phyloP scores from a whole-genome alignment of 2,888 invertebrate species.

The Catocala fraxini region DNA sequence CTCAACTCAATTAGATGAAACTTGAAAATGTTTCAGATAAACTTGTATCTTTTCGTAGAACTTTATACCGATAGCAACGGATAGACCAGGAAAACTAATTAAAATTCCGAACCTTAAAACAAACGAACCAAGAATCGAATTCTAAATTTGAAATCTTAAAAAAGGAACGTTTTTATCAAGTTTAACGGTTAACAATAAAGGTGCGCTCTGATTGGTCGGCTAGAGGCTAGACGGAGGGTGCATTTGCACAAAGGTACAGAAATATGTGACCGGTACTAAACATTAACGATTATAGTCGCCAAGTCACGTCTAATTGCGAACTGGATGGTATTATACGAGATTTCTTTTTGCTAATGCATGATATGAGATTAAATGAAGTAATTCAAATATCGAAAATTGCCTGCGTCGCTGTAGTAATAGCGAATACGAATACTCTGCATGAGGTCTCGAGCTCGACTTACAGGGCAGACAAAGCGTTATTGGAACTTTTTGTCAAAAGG shows the following conservation, averaged over 20 bases:
- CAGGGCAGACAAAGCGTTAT: no score
- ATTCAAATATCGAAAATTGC: no score
- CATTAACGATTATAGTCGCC: conserved; percentile 86
- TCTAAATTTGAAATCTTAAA: conserved; percentile 30
- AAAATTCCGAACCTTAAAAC: conserved; percentile 7
- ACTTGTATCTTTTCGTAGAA: background rate
- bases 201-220: conserved; percentile 60
- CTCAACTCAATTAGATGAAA: background rate
- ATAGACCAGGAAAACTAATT: background rate
- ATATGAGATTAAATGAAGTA: no score
- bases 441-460: no score
- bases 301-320: conserved; percentile 86
- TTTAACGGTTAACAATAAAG: conserved; percentile 51
- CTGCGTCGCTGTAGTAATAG: no score
- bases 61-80: background rate
- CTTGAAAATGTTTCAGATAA: background rate
- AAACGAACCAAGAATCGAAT: conserved; percentile 1
- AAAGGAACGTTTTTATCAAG: conserved; percentile 46
- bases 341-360: background rate
- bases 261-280: conserved; percentile 86
- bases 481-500: no score
- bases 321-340: conserved; percentile 59
- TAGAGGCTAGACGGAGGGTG: conserved; percentile 71
- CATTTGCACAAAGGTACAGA: conserved; percentile 84
- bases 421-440: no score